Percentiles rank a stretch among this genome's conserved stretches.
Evolutionary conservation across 1,140 invertebrate genomes (phyloP).

Genomic region (Eulimnadia texana): DNA sequence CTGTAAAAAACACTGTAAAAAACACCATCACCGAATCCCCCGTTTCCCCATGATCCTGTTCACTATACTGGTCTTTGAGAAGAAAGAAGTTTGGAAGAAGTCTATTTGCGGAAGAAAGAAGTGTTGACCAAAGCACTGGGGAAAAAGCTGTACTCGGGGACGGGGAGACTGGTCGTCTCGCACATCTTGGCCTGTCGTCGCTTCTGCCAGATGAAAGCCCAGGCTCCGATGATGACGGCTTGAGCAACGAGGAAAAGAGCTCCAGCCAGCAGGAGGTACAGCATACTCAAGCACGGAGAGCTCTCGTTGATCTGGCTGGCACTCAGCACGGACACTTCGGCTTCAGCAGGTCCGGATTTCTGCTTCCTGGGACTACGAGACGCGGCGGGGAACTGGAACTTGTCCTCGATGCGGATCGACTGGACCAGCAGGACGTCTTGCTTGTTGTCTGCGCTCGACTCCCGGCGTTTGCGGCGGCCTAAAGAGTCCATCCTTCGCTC

Average conservation of each 20-base stretch:
- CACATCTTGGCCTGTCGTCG: conserved; percentile 18
- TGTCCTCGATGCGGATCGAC: conserved; percentile 36
- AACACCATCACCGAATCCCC: background rate
- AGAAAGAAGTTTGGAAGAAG: no score
- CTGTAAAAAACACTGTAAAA: no score
- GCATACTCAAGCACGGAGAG: conserved; percentile 24
- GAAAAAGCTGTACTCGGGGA: no score
- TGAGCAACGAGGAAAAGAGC: conserved; percentile 30
- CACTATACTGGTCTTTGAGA: no score
- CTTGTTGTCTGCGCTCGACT: conserved; percentile 15
- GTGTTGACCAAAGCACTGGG: background rate
- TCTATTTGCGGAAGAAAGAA: no score
- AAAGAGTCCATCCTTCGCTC: conserved; percentile 29
- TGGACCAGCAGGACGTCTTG: conserved; percentile 34
- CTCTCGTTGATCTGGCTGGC: conserved; percentile 12
- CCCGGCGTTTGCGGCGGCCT: conserved; percentile 26
- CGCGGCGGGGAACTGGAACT: conserved; percentile 30
- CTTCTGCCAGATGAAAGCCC: conserved; percentile 29
- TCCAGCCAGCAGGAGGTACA: conserved; percentile 26
- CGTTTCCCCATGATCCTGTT: background rate
- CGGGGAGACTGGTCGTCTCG: conserved; percentile 16
- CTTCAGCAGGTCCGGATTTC: conserved; percentile 12
- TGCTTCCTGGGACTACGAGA: conserved; percentile 15
- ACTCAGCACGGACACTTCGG: conserved; percentile 15
- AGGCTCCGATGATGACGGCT: conserved; percentile 28